Evolutionary conservation across 2,888 invertebrate species (phyloP).

Genomic region (Bruchidius siliquastri): DNA sequence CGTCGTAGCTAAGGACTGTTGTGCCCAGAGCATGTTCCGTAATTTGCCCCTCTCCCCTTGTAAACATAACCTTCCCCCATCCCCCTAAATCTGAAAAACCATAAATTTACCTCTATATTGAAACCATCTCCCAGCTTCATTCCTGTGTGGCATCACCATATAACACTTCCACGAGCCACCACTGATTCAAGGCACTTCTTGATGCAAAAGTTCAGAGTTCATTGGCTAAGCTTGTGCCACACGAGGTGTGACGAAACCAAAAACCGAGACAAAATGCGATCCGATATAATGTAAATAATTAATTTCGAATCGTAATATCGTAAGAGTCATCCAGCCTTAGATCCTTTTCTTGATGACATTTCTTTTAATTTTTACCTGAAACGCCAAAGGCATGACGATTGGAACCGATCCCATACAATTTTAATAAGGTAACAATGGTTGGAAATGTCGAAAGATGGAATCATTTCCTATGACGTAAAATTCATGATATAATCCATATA

Average conservation of each 20-base stretch:
- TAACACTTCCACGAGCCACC: no score
- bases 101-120: no score
- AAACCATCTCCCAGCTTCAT: no score
- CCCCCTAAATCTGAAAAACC: no score
- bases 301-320: not conserved
- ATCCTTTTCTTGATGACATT: not conserved
- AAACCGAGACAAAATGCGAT: not conserved
- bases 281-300: not conserved
- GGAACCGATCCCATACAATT: not conserved
- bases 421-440: not conserved
- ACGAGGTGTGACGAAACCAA: not conserved
- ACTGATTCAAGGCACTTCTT: not conserved
- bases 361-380: not conserved
- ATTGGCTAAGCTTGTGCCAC: not conserved
- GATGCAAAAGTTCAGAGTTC: not conserved
- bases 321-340: not conserved
- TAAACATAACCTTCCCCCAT: no score
- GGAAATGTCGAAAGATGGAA: not conserved
- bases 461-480: not conserved
- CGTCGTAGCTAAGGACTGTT: no score
- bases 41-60: no score
- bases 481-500: not conserved
- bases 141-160: no score
- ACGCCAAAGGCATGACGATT: not conserved
- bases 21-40: no score